Conservation (phyloP, 2,888 invertebrate genomes). For the Oscheius sp. region DNA sequence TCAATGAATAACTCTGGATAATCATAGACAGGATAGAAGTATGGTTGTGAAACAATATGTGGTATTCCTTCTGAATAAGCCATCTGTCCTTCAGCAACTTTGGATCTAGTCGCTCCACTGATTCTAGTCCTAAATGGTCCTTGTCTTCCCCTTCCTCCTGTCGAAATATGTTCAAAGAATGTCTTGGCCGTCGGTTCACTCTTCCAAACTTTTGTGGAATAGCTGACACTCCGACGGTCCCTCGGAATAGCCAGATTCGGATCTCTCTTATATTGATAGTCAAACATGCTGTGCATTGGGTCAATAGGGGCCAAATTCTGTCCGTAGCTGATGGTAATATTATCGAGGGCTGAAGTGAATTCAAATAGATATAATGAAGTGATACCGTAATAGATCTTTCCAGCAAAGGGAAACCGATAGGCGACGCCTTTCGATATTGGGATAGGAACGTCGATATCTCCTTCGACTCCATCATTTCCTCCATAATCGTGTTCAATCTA, state of each 20-base stretch:
- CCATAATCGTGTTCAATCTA: conserved; percentile 60
- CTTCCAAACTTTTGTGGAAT: conserved; percentile 26
- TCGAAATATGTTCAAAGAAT: conserved; percentile 15
- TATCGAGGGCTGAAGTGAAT: conserved; percentile 52
- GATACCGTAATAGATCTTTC: conserved; percentile 58
- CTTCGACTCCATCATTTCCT: conserved; percentile 57
- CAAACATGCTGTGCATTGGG: conserved; percentile 54
- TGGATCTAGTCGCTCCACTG: not conserved
- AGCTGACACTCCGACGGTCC: conserved; percentile 1
- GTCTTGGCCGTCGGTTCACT: conserved; percentile 23
- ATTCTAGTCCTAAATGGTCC: conserved; percentile 12
- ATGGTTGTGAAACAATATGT: too few species aligned
- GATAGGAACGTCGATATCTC: conserved; percentile 59
- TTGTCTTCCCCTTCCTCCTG: not conserved
- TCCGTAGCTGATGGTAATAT: conserved; percentile 61
- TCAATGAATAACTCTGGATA: too few species aligned
- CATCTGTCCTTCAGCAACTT: not conserved
- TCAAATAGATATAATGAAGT: not conserved
- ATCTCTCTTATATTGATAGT: conserved; percentile 49
- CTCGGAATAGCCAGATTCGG: conserved; percentile 35
- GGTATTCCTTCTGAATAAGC: too few species aligned
- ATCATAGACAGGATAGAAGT: too few species aligned
- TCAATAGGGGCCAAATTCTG: conserved; percentile 60
- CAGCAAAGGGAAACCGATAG: conserved; percentile 59
- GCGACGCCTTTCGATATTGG: conserved; percentile 61